phyloP scores from a whole-genome alignment of 2,113 vertebrate species.

The Ochotona princeps region DNA sequence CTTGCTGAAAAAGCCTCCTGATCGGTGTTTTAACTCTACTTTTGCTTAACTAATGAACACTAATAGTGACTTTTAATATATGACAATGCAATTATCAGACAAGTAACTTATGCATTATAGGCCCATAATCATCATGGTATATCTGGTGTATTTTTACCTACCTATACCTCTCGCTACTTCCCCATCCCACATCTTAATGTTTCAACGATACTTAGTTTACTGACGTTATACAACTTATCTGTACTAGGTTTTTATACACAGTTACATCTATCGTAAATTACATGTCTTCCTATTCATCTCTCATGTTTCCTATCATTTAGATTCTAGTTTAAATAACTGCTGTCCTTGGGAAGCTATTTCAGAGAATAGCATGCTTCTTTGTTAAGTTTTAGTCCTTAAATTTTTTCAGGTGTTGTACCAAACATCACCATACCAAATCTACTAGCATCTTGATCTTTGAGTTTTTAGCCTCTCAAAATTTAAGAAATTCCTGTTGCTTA shows the following conservation, averaged over 20 bases:
- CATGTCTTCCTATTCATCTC: background rate
- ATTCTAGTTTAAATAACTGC: background rate
- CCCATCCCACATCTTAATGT: background rate
- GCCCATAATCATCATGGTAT: background rate
- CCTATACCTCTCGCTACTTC: background rate
- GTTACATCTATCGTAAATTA: background rate
- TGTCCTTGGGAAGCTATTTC: background rate
- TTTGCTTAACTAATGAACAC: background rate
- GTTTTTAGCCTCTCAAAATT: background rate
- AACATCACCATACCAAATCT: background rate
- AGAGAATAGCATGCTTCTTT: background rate
- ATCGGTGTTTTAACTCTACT: background rate
- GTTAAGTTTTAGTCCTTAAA: background rate
- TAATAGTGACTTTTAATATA: background rate
- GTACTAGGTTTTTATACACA: background rate
- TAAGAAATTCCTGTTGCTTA: background rate
- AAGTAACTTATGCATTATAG: background rate
- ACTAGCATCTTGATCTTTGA: background rate
- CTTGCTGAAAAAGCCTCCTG: background rate
- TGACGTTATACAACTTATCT: background rate
- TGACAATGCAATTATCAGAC: background rate
- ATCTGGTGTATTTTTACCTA: background rate
- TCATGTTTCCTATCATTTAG: background rate
- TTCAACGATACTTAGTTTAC: background rate
- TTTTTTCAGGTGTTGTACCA: background rate